A percentile compares a stretch with the other conserved stretches of the same genome.
Conservation (phyloP, 2,113 vertebrate genomes). For the Scopus umbretta region DNA sequence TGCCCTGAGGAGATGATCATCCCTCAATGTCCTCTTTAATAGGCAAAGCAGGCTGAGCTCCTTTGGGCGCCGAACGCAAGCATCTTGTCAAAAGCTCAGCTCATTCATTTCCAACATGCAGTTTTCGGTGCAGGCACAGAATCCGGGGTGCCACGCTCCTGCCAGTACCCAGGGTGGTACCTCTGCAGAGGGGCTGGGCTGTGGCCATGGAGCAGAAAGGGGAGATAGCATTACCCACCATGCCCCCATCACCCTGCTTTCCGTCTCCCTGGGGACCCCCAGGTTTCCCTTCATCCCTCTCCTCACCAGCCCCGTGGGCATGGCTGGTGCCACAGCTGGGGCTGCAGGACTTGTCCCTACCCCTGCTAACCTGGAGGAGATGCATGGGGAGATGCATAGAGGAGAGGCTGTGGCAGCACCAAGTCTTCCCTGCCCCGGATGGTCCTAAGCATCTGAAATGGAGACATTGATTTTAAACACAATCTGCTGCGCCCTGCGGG, state of each 20-base stretch:
- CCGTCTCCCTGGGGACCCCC: background rate
- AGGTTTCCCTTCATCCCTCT: background rate
- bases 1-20: background rate
- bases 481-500: fast-evolving
- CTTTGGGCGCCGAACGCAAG: fast-evolving
- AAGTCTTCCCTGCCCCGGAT: background rate
- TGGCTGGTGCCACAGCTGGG: background rate
- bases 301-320: background rate
- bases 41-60: background rate
- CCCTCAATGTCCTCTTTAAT: background rate
- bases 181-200: background rate
- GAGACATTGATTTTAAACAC: background rate
- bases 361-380: background rate
- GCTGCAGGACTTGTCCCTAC: background rate
- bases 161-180: too few relatives aligned
- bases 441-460: background rate
- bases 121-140: background rate
- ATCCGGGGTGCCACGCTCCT: background rate
- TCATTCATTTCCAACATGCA: background rate
- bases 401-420: background rate
- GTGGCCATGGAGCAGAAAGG: background rate
- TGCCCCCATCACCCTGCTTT: background rate
- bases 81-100: background rate
- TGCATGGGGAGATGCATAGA: background rate
- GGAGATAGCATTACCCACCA: background rate